Conservation (phyloP, 2,888 invertebrate species). For the Maniola hyperantus region DNA sequence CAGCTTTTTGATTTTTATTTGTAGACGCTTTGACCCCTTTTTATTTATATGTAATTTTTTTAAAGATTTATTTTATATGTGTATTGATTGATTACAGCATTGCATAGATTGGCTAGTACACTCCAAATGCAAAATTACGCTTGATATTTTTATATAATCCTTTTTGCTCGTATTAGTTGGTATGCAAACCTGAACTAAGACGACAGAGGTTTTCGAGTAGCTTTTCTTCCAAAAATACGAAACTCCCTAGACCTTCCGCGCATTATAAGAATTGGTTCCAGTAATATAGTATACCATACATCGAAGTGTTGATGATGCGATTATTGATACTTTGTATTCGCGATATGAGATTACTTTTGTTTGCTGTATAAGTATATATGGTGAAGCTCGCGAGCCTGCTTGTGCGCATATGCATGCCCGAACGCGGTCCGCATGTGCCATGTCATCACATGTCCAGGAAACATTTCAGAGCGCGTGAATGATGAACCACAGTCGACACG, state of each 20-base stretch:
- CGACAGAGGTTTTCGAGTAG: slow-evolving; percentile 55
- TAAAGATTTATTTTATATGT: slow-evolving; percentile 61
- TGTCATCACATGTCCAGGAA: slow-evolving; percentile 69
- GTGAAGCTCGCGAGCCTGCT: slow-evolving; percentile 45
- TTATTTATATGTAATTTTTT: slow-evolving; percentile 58
- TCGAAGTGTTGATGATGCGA: slow-evolving; percentile 38
- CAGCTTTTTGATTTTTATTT: slow-evolving; percentile 68
- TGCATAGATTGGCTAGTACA: slow-evolving; percentile 67
- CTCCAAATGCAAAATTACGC: slow-evolving; percentile 66
- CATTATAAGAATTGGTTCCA: slow-evolving; percentile 66
- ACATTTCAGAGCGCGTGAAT: slow-evolving; percentile 93
- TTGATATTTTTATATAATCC: slow-evolving; percentile 51
- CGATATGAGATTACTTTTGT: slow-evolving; percentile 39
- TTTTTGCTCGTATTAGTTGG: slow-evolving; percentile 66
- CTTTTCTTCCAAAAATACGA: slow-evolving; percentile 63
- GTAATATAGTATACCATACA: slow-evolving; percentile 47
- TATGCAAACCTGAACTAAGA: slow-evolving; percentile 56
- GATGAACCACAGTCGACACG: slow-evolving; percentile 90
- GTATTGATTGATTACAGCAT: slow-evolving; percentile 65
- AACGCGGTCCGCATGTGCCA: slow-evolving; percentile 50
- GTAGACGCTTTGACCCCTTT: slow-evolving; percentile 67
- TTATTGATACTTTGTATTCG: slow-evolving; percentile 39
- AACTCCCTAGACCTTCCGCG: slow-evolving; percentile 76
- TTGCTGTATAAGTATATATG: slow-evolving; percentile 29
- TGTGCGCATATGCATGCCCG: slow-evolving; percentile 50